Conservation (phyloP, 2,797 vertebrate species). For the Morus bassanus region DNA sequence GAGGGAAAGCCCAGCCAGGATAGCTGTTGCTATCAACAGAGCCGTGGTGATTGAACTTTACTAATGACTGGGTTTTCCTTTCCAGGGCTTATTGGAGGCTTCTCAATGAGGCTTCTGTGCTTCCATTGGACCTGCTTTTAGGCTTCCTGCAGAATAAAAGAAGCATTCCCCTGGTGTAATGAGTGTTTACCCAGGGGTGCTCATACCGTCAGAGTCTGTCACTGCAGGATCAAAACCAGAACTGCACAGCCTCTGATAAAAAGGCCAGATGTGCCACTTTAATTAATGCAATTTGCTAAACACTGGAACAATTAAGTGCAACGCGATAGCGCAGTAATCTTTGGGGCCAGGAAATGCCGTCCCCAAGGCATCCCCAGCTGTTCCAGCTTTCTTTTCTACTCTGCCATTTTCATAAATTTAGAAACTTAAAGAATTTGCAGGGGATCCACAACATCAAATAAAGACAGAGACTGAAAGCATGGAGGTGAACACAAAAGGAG, state of each 20-base stretch:
- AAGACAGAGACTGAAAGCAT: neutral
- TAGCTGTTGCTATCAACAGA: neutral
- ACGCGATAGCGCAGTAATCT: conserved; percentile 40
- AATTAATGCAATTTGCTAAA: conserved; percentile 72
- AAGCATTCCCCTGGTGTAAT: neutral
- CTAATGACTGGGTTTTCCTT: neutral
- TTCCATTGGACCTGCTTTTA: rapidly evolving
- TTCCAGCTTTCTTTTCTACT: neutral
- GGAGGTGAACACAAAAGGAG: neutral
- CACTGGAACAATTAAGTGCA: conserved; percentile 64
- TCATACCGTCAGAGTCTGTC: conserved; percentile 35
- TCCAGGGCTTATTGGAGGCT: neutral
- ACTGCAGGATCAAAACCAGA: conserved; percentile 58
- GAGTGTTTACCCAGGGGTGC: neutral
- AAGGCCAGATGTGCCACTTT: conserved; percentile 69
- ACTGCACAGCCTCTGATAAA: conserved; percentile 48
- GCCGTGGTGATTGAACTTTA: neutral
- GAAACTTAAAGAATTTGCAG: neutral
- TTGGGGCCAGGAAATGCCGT: neutral
- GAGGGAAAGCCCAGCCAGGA: neutral
- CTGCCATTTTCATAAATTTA: neutral
- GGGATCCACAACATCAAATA: neutral
- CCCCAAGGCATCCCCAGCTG: conserved; percentile 48
- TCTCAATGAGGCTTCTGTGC: neutral
- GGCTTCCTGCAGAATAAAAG: neutral